phyloP scores from a whole-genome alignment of 1,140 invertebrate genomes.

The Asbolus verrucosus region DNA sequence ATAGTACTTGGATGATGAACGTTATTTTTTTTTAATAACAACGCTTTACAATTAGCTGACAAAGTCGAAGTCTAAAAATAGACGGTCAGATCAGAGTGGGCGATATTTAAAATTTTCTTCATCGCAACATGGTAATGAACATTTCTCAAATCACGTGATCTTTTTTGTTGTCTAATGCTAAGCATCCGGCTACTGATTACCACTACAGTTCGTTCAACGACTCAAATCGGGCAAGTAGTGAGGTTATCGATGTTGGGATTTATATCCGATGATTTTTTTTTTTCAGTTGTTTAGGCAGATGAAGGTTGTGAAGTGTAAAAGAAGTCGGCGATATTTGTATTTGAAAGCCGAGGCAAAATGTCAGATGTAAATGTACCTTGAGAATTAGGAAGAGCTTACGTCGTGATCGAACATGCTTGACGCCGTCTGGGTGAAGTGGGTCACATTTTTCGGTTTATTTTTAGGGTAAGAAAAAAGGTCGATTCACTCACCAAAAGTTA shows the following conservation, averaged over 20 bases:
- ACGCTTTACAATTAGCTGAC: background rate
- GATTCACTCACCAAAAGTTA: slow-evolving; percentile 18
- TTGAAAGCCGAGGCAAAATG: no score
- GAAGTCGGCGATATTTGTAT: no score
- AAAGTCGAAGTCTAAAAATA: background rate
- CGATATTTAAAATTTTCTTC: background rate
- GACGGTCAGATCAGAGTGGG: background rate
- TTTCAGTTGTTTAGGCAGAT: no score
- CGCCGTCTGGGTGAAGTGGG: slow-evolving; percentile 10
- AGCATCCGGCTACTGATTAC: no score
- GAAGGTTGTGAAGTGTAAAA: background rate
- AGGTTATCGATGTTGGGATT: slow-evolving; percentile 7
- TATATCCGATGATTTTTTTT: no score
- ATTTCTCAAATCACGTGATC: slow-evolving; percentile 8
- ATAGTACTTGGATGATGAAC: no score
- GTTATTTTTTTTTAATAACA: background rate
- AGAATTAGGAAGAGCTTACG: no score
- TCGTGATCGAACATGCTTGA: no score
- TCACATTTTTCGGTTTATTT: slow-evolving; percentile 5
- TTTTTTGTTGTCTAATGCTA: no score
- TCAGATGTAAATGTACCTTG: no score
- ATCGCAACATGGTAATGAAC: slow-evolving; percentile 4
- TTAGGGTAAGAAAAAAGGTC: slow-evolving; percentile 9
- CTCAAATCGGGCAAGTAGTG: slow-evolving; percentile 2
- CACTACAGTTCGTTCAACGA: background rate